A percentile compares a stretch with the other conserved stretches of the same genome.
Evolutionary conservation across 1,140 invertebrate species (phyloP).

Genomic region (Ctenoplectra terminalis): DNA sequence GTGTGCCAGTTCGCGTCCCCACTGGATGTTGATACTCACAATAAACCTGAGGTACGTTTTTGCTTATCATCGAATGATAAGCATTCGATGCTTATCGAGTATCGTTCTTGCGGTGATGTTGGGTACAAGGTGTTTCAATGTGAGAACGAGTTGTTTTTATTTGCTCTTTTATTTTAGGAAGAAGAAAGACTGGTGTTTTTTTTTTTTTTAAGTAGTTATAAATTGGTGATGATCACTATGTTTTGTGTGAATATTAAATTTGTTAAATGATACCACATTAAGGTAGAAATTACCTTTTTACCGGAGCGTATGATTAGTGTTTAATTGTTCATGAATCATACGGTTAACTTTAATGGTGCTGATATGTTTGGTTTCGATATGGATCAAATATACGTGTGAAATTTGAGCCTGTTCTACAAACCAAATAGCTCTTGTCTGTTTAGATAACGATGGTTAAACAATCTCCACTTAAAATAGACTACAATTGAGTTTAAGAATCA

Average conservation of each 20-base stretch:
- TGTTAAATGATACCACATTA: too few species aligned
- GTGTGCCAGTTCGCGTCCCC: conserved; percentile 98
- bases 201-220: background rate
- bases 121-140: background rate
- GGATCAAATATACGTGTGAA: too few species aligned
- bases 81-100: background rate
- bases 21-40: conserved; percentile 96
- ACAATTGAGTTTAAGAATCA: background rate
- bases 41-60: conserved; percentile 95
- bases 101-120: too few species aligned
- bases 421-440: background rate
- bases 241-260: too few species aligned
- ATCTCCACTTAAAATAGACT: background rate
- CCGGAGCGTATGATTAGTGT: too few species aligned
- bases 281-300: too few species aligned
- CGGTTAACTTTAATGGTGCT: too few species aligned
- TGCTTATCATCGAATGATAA: background rate
- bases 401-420: background rate
- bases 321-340: too few species aligned
- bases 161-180: too few species aligned
- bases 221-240: background rate
- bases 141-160: background rate
- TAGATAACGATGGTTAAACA: background rate
- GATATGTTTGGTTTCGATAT: too few species aligned
- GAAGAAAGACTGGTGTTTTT: background rate